A percentile compares a stretch with the other conserved stretches of the same genome.
Evolutionary conservation across 2,797 vertebrate species (phyloP).

Genomic region (Coccyzus lansbergi): DNA sequence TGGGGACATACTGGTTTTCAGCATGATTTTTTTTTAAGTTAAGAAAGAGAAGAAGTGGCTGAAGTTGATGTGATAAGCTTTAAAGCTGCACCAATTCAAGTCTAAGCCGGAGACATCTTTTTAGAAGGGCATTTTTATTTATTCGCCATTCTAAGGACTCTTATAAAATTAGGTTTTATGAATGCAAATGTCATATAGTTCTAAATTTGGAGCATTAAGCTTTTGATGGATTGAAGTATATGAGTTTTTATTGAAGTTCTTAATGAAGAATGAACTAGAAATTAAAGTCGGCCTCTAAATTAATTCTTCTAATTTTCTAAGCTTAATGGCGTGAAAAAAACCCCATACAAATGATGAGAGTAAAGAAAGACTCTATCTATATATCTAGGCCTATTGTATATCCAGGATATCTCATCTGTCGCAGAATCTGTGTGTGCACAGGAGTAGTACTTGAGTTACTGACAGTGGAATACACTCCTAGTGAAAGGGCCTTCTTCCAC

Average conservation of each 20-base stretch:
- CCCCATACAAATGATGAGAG: background rate
- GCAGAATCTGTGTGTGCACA: background rate
- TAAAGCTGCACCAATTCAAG: background rate
- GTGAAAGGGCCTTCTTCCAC: background rate
- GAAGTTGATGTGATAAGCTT: background rate
- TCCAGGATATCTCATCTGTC: background rate
- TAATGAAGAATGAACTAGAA: conserved; percentile 56
- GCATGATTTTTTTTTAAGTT: background rate
- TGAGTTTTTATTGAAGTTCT: conserved; percentile 58
- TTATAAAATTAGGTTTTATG: conserved; percentile 51
- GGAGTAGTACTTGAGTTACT: background rate
- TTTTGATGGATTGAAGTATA: conserved; percentile 48
- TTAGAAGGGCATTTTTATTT: conserved; percentile 62
- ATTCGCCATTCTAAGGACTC: conserved; percentile 35
- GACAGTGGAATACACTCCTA: background rate
- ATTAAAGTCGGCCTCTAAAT: conserved; percentile 45
- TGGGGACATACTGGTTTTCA: background rate
- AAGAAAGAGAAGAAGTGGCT: background rate
- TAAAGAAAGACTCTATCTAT: background rate
- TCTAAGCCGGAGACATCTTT: background rate
- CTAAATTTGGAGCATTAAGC: conserved; percentile 40
- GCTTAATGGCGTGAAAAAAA: conserved; percentile 36
- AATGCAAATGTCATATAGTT: conserved; percentile 59
- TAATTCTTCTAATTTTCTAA: conserved; percentile 47
- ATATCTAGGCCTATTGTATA: background rate